Evolutionary conservation across 1,140 invertebrate genomes (phyloP).

Genomic region (Platorchestia sp.): DNA sequence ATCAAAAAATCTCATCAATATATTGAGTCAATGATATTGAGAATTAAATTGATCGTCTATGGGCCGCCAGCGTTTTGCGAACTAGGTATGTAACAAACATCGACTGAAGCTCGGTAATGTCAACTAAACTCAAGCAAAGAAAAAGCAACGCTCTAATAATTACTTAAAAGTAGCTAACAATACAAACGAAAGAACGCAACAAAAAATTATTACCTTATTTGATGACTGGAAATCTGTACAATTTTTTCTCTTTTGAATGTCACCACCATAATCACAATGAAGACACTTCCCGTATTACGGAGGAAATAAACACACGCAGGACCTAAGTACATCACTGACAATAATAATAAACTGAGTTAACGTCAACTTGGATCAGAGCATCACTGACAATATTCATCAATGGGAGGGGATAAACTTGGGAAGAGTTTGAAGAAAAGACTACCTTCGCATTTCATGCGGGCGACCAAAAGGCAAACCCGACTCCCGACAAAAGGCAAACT

Average conservation of each 20-base stretch:
- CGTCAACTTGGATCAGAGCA: no score
- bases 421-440: no score
- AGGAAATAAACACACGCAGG: background rate
- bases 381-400: background rate
- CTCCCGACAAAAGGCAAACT: no score
- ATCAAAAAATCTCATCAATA: no score
- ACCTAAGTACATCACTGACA: background rate
- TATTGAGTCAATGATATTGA: no score
- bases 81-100: background rate
- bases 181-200: background rate
- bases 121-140: conserved; percentile 4
- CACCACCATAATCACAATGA: background rate
- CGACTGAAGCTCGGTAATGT: background rate
- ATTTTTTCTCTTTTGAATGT: background rate
- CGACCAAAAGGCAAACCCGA: no score
- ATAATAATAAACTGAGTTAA: no score
- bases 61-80: background rate
- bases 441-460: background rate
- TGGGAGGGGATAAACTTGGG: background rate
- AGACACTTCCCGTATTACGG: background rate
- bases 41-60: no score
- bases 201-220: background rate
- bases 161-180: background rate
- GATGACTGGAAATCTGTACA: background rate
- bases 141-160: background rate